Base-by-base conservation (phyloP, 2,888 invertebrate genomes). In the Phortica okadai region DNA sequence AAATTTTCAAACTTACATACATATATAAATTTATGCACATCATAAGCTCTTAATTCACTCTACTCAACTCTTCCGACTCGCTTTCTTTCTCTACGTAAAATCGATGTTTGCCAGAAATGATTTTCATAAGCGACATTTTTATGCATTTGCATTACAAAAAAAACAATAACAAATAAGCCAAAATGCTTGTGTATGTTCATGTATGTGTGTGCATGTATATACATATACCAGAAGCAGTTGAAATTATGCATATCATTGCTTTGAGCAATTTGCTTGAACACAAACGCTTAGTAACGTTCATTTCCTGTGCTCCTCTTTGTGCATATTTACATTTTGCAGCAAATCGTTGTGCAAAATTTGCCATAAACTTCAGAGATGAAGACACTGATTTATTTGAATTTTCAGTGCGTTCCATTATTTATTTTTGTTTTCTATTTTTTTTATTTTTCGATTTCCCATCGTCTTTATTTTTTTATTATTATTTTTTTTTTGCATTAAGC, bases 181-280 rank as follows among this genome's bases (percentile, higher is more conserved):
- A 14, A 14, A 5, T 62, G 21, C 21, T 62, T 3, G 62, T 10
- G n/a, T 6, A 14, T 56, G 56, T 56, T 4, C 6, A 45, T 72
- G 33, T 56, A 56, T 72, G 56, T 56, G 56, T 54, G 14, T 50
- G 16, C 11, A 14, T 50, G 25, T 21, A 16, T 74, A 66, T 44
- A 56, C 14, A 56, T 11, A 56, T 21, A 69, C 54, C 70, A 54
- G 44, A 54, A 72, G 45, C 45, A 33, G 25, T 33, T 45, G 64
- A 83, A 84, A 85, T 86, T 88, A 86, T 88, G 88, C 88, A 88
- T 81, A 86, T 81, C 82, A 84, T 81, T 81, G 77, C 83, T 74
- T 73, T 73, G 77, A 80, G 80, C 81, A 74, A 79, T 79, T 78
- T 78, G 33, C 72, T 33, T 14, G 25, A 25, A 67, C 64, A 62